A percentile compares a stretch with the other conserved stretches of the same genome.
phyloP scores from a whole-genome alignment of 2,888 invertebrate genomes.

The Vanessa cardui region DNA sequence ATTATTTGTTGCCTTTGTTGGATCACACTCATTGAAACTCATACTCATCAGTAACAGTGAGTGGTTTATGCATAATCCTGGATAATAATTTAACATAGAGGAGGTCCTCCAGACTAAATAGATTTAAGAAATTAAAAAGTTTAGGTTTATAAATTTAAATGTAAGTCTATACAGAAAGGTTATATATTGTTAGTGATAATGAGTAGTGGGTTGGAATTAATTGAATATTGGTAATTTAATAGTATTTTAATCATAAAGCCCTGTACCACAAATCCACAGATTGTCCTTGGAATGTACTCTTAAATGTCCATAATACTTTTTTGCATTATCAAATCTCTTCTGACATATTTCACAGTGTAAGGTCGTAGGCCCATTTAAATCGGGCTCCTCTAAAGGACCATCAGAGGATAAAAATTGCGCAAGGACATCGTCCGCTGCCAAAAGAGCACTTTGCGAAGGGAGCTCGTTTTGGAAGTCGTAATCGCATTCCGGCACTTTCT shows the following conservation, averaged over 20 bases:
- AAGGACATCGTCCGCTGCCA: constrained; percentile 67
- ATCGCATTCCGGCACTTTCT: constrained; percentile 54
- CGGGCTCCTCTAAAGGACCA: constrained; percentile 72
- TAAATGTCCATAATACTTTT: constrained; percentile 76
- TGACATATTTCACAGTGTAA: constrained; percentile 75
- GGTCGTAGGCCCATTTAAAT: constrained; percentile 72
- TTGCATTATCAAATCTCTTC: constrained; percentile 74
- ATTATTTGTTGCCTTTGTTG: no score
- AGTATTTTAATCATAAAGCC: constrained; percentile 6
- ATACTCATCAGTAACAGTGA: no score
- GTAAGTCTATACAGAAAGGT: no score
- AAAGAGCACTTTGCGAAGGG: constrained; percentile 55
- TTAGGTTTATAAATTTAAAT: no score
- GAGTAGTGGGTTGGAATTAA: no score
- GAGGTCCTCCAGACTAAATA: no score
- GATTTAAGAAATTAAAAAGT: no score
- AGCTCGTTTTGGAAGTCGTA: constrained; percentile 59
- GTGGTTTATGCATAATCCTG: no score
- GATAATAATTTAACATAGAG: no score
- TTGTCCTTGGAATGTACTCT: constrained; percentile 75
- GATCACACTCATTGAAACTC: no score
- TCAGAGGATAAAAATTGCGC: constrained; percentile 72
- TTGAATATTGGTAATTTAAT: not conserved
- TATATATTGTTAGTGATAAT: no score
- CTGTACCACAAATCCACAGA: constrained; percentile 73